These are phyloP conservation scores for Calonectris borealis DNA, from an alignment of 2,113 vertebrate genomes.

Conservation along the genomic window DNA sequence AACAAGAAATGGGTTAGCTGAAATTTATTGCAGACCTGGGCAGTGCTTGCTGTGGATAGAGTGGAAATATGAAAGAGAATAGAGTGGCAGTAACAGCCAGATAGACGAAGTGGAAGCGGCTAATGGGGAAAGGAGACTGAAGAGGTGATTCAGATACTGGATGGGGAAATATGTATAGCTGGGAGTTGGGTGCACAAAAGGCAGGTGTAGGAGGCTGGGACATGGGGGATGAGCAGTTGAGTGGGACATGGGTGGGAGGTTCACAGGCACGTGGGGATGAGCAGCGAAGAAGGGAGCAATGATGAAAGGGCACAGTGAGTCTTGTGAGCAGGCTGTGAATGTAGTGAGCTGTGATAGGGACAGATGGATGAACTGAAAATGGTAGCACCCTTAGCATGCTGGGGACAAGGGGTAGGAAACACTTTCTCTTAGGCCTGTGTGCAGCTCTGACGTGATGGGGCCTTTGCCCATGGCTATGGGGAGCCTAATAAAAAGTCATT, in stretches of 20 bases:
- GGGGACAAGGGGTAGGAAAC: background rate
- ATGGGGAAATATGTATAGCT: background rate
- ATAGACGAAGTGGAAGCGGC: background rate
- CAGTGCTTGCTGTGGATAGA: conserved; percentile 12
- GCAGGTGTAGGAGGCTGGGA: background rate
- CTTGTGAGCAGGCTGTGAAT: background rate
- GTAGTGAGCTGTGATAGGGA: background rate
- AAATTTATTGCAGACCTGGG: conserved; percentile 31
- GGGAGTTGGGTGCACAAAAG: background rate
- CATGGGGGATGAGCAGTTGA: background rate
- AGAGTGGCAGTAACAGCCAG: conserved; percentile 12
- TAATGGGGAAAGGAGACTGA: background rate
- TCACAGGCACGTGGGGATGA: background rate
- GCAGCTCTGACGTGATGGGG: background rate
- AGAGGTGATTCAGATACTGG: background rate
- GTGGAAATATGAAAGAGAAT: conserved; percentile 25
- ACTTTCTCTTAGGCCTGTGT: background rate
- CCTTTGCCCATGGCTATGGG: background rate
- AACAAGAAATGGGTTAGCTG: conserved; percentile 28
- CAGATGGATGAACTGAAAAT: background rate
- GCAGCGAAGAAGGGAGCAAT: background rate
- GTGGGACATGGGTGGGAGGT: background rate
- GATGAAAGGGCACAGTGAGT: background rate
- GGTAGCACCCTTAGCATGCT: background rate
- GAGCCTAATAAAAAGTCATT: background rate